Evolutionary conservation across 2,113 vertebrate genomes (phyloP).

Genomic region (Monopterus albus): DNA sequence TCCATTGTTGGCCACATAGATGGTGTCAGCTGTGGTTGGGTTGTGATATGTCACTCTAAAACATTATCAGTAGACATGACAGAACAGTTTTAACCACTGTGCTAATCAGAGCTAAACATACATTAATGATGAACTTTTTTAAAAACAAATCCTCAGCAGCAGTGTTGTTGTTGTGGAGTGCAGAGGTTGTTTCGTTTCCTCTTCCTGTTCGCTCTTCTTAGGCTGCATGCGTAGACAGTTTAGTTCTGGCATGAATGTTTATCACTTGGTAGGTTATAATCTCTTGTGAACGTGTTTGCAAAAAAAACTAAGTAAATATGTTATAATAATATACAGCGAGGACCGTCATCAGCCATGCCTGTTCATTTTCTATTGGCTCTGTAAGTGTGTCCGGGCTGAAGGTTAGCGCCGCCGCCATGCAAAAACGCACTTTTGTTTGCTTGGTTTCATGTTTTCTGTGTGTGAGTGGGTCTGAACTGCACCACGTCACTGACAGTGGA

Average conservation of each 20-base stretch:
- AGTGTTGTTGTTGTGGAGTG: neutral
- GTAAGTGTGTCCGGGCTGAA: too few relatives aligned
- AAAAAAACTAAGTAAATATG: constrained; percentile 35
- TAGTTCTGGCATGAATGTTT: constrained; percentile 76
- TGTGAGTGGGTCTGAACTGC: neutral
- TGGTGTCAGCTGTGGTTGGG: neutral
- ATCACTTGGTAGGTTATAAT: constrained; percentile 67
- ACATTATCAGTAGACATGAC: too few relatives aligned
- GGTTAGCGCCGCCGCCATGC: too few relatives aligned
- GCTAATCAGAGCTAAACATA: too few relatives aligned
- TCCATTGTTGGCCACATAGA: neutral
- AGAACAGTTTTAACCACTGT: too few relatives aligned
- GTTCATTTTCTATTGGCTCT: constrained; percentile 62
- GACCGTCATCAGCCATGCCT: constrained; percentile 3
- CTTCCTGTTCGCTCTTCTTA: constrained; percentile 55
- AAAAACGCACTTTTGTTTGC: too few relatives aligned
- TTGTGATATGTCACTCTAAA: neutral
- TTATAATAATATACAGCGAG: constrained; percentile 30
- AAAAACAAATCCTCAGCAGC: neutral
- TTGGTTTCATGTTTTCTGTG: neutral
- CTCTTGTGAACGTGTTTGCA: constrained; percentile 75
- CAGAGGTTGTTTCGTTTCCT: constrained; percentile 63
- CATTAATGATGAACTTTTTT: neutral
- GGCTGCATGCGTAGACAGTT: constrained; percentile 76
- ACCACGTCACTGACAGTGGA: constrained; percentile 4